These are phyloP conservation scores for Muraenolepis orangiensis DNA, from an alignment of 2,797 vertebrate species.

Conservation along the genomic window DNA sequence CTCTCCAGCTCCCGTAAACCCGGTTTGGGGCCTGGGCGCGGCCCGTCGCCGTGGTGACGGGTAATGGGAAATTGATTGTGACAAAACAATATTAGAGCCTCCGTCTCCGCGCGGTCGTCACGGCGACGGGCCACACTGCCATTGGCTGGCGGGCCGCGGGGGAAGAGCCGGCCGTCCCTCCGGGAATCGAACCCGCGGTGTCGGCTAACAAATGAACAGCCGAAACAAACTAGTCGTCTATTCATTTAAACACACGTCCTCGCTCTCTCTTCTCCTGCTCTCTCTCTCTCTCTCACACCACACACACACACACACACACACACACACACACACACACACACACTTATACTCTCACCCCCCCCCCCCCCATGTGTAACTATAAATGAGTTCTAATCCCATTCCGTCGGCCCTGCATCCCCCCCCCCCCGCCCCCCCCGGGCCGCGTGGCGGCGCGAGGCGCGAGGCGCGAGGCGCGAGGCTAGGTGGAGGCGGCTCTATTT, in stretches of 20 bases:
- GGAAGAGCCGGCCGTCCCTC: conserved; percentile 33
- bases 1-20: conserved; percentile 50
- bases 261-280: conserved; percentile 19
- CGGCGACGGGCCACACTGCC: conserved; percentile 52
- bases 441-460: too few relatives aligned
- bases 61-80: conserved; percentile 71
- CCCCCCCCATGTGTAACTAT: background rate
- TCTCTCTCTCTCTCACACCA: conserved; percentile 4
- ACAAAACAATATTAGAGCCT: conserved; percentile 61
- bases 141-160: conserved; percentile 21
- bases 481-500: conserved; percentile 40
- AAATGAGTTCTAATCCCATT: conserved; percentile 44
- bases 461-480: too few relatives aligned
- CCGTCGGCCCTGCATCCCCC: too few relatives aligned
- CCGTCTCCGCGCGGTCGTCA: conserved; percentile 64
- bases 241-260: conserved; percentile 51
- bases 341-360: conserved; percentile 11
- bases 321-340: conserved; percentile 2
- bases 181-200: conserved; percentile 50
- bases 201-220: conserved; percentile 65
- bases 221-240: conserved; percentile 43
- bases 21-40: conserved; percentile 43
- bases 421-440: too few relatives aligned
- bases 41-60: conserved; percentile 46
- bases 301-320: conserved; percentile 1